These are phyloP conservation scores for Mimas tiliae DNA, from an alignment of 2,888 invertebrate species.

Conservation along the genomic window DNA sequence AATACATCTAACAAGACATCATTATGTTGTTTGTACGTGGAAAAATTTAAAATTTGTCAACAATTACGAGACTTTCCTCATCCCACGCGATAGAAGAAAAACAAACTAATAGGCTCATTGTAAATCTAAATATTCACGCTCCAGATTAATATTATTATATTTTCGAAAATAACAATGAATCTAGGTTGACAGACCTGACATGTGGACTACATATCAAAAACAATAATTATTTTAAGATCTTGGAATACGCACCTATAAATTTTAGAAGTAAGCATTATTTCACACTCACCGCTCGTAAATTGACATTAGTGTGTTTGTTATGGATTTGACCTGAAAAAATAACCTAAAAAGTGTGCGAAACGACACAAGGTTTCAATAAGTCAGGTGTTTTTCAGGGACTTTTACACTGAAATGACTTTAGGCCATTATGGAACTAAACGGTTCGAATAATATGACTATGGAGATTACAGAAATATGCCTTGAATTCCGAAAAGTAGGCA, in stretches of 20 bases:
- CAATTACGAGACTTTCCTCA: neutral
- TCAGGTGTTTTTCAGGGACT: neutral
- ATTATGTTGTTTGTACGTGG: too few species aligned
- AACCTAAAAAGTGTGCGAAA: neutral
- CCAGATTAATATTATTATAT: conserved; percentile 5
- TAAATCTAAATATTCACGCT: neutral
- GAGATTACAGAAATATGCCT: too few species aligned
- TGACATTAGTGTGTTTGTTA: conserved; percentile 10
- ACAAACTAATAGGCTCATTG: neutral
- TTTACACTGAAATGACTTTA: neutral
- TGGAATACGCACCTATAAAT: conserved; percentile 3
- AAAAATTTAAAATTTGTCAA: too few species aligned
- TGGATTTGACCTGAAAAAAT: conserved; percentile 4
- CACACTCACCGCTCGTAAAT: conserved; percentile 5
- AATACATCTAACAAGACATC: too few species aligned
- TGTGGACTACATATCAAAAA: conserved; percentile 14
- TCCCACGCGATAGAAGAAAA: neutral
- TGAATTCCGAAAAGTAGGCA: too few species aligned
- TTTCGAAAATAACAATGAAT: conserved; percentile 2
- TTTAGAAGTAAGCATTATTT: conserved; percentile 2
- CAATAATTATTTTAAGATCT: conserved; percentile 19
- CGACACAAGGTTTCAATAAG: neutral
- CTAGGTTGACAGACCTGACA: conserved; percentile 11
- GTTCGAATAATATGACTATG: too few species aligned
- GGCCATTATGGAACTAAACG: neutral